Evolutionary conservation across 2,888 invertebrate species (phyloP).

Genomic region (Meghimatium bilineatum): DNA sequence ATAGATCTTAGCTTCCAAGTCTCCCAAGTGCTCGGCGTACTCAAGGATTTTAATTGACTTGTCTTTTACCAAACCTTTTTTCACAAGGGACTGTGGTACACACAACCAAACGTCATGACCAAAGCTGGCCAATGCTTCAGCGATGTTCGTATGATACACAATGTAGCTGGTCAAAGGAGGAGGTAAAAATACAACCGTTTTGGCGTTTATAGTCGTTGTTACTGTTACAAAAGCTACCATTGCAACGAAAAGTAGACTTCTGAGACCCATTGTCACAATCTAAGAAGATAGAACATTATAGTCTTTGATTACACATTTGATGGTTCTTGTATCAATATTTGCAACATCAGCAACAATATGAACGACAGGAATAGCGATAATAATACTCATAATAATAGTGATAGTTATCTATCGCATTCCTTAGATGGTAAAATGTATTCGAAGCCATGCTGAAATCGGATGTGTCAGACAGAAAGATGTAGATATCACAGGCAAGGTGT

Average conservation of each 20-base stretch:
- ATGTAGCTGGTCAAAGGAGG: constrained; percentile 37
- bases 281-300: too few species aligned
- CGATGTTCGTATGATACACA: constrained; percentile 43
- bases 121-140: constrained; percentile 23
- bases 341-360: too few species aligned
- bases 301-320: too few species aligned
- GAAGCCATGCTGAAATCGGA: too few species aligned
- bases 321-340: too few species aligned
- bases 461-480: too few species aligned
- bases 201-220: constrained; percentile 10
- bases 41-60: constrained; percentile 3
- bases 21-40: constrained; percentile 13
- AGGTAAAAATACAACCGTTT: constrained; percentile 26
- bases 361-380: too few species aligned
- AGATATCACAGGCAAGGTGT: too few species aligned
- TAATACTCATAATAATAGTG: too few species aligned
- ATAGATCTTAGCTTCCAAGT: background rate
- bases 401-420: too few species aligned
- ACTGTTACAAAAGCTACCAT: background rate
- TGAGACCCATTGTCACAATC: background rate
- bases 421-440: too few species aligned
- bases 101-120: constrained; percentile 43
- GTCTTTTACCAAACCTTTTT: background rate
- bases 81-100: constrained; percentile 1
- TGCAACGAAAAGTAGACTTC: background rate